Conservation (phyloP, 2,797 vertebrate genomes). For the Hydrocynus forskahlii region DNA sequence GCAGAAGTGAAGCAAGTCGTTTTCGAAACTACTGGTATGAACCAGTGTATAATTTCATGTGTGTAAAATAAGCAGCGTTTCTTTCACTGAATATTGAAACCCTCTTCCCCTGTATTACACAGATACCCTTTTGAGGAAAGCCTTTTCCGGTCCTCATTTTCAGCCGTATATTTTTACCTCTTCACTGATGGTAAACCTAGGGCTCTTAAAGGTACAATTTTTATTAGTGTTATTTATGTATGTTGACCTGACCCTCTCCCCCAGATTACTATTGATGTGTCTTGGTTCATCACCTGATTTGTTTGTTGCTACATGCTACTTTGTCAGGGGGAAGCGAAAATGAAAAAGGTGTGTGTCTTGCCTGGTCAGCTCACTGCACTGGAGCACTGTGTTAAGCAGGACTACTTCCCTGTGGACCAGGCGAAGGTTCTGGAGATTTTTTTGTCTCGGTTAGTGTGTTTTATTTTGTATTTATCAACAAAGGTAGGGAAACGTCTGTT, state of each 20-base stretch:
- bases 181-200: constrained; percentile 87
- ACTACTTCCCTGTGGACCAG: constrained; percentile 87
- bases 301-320: not conserved
- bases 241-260: not conserved
- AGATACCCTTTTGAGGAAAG: constrained; percentile 89
- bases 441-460: constrained; percentile 76
- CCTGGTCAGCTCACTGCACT: constrained; percentile 88
- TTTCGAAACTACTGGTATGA: constrained; percentile 72
- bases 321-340: constrained; percentile 76
- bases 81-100: not conserved
- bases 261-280: not conserved
- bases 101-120: constrained; percentile 43
- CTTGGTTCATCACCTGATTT: not conserved
- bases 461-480: not conserved
- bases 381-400: constrained; percentile 89
- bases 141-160: constrained; percentile 81
- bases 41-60: not conserved
- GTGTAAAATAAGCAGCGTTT: not conserved
- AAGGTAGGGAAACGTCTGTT: not conserved
- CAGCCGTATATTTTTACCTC: constrained; percentile 85
- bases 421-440: constrained; percentile 84
- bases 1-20: constrained; percentile 76
- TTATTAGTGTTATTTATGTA: not conserved
- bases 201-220: constrained; percentile 88
- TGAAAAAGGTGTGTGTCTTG: constrained; percentile 80